Base-by-base conservation (phyloP, 2,113 vertebrate species). In the Xiphophorus couchianus region DNA sequence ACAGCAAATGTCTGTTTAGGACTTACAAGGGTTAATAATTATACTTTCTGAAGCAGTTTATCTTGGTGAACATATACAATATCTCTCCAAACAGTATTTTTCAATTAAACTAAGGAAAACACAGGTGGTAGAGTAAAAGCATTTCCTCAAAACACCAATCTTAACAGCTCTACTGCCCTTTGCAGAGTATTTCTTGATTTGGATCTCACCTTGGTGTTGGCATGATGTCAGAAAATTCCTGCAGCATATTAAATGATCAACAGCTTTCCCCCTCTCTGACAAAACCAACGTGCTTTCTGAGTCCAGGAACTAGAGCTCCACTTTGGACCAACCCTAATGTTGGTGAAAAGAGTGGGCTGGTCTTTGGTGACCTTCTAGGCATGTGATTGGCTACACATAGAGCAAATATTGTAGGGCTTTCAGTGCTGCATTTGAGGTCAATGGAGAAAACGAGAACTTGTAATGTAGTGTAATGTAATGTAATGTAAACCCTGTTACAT, bases 121-220 rank as follows among this genome's bases (percentile, higher is more conserved):
- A 22, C 69, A 63, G 37, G 0, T 48, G 61, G 28, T 39, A 19
- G 39, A 71, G 58, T 61, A 25, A 74, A 30, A 6, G 42, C 29
- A 75, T 72, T 10, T 61, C 64, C 8, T 71, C 22, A 35, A 44
- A 66, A 77, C 54, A 33, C 29, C 35, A 68, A 15, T 28, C 58
- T 66, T 5, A 11, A 73, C 5, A 72, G 39, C 14, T 51, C 13
- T 54, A 17, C 2, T 35, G 66, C 7, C 72, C 25, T 5, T 27
- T 31, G 58, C 58, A 66, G 4, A 62, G 51, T 29, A 29, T 39
- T 29, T 29, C 22, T 65, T 68, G 10, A 29, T 31, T 28, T 61
- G 27, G 35, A 15, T 74, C 92, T 92, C 92, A 95, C 94, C 94
- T 90, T 80, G 90, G 60, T 71, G 91, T 88, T 42, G 93, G 92